phyloP scores from a whole-genome alignment of 2,888 invertebrate genomes.

The Acleris laterana region DNA sequence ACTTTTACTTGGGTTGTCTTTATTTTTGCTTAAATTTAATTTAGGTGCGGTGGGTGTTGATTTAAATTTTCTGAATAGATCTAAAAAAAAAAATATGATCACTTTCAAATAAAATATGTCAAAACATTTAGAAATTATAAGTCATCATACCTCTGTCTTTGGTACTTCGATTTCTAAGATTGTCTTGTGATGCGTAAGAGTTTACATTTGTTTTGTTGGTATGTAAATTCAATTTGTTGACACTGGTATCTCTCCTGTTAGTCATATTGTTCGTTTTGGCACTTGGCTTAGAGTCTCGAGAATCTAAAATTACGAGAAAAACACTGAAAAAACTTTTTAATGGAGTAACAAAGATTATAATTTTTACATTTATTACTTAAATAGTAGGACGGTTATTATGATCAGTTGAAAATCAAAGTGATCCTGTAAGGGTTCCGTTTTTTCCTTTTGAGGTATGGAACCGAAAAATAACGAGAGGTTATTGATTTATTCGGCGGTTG shows the following conservation, averaged over 20 bases:
- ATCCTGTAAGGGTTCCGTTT: no score
- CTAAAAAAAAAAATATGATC: constrained; percentile 47
- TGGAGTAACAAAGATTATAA: no score
- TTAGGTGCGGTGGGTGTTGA: constrained; percentile 47
- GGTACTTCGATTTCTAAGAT: constrained; percentile 46
- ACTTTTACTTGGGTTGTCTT: constrained; percentile 52
- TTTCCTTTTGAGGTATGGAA: no score
- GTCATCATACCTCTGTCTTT: constrained; percentile 52
- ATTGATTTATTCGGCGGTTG: no score
- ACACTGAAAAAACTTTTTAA: background rate
- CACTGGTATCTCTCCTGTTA: constrained; percentile 49
- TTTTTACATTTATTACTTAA: no score
- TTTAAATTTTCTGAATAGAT: constrained; percentile 47
- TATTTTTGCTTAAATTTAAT: constrained; percentile 59
- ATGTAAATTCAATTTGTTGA: constrained; percentile 47
- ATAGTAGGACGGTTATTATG: no score
- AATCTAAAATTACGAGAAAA: constrained; percentile 51
- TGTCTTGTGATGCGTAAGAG: constrained; percentile 43
- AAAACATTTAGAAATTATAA: background rate
- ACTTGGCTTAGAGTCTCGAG: constrained; percentile 56
- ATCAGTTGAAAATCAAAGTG: no score
- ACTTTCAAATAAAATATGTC: background rate
- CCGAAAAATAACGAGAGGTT: no score
- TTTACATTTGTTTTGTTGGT: constrained; percentile 46
- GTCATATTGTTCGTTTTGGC: constrained; percentile 52